Evolutionary conservation across 2,113 vertebrate species (phyloP), one percentile per base, ranked within the genome.

Genomic region (Thinocorus orbignyianus): DNA sequence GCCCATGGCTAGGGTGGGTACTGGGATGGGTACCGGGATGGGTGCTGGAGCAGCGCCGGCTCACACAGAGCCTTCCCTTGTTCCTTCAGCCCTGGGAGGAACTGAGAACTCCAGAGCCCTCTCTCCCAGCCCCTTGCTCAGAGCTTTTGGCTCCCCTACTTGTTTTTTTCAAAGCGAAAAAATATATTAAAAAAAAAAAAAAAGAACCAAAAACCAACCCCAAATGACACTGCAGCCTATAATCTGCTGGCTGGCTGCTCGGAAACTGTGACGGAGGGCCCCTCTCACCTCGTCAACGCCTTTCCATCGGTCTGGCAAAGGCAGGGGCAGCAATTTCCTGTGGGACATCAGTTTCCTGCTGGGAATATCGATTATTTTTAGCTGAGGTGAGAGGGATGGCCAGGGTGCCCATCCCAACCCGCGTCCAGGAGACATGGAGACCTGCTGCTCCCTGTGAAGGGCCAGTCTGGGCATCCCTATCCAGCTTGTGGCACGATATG

Each of bases 221-320:
- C 71, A 26, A 88, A 58, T 65, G 93, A 95, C 81, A 69, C 19
- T 18, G 71, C 91, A 92, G 87, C 61, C 85, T 92, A 30, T 94
- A 95, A 95, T 95, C 88, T 92, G 88, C 93, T 69, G 78, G 80
- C 80, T 92, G 58, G 55, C 82, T 51, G 52, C 66, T 92, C 0
- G 95, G 97, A 97, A 97, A 97, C 65, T 96, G 70, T 97, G 97
- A 97, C 62, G 3, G 82, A 81, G 90, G 90, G 69, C 68, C 30
- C 48, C 89, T 85, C 81, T 84, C 5, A 30, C 72, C 73, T 78
- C 55, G 9, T 26, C 87, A 69, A 55, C 8, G 92, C 81, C 78
- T 91, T 65, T 82, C 83, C 91, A 88, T 37, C 18, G 8, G 37
- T 62, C 88, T 86, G 92, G 77, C 88, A 60, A 60, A 87, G 37